phyloP scores from a whole-genome alignment of 1,140 invertebrate genomes.

The Drosophila sechellia region DNA sequence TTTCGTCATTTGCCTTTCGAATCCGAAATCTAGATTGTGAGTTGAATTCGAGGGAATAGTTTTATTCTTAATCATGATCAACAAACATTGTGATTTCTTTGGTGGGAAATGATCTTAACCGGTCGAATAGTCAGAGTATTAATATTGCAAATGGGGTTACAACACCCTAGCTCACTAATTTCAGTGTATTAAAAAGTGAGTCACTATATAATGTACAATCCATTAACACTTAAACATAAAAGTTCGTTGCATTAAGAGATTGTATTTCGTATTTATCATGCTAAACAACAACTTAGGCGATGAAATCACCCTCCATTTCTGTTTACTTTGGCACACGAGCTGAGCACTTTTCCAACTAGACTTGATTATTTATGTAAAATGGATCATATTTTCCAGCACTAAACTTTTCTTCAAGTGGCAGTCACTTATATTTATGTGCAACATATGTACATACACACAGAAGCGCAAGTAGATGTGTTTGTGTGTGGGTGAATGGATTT shows the following conservation, averaged over 20 bases:
- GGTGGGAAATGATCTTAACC: background rate
- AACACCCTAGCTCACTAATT: conserved; percentile 19
- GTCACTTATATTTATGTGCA: conserved; percentile 39
- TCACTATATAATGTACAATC: conserved; percentile 28
- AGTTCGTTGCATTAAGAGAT: conserved; percentile 11
- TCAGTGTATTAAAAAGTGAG: conserved; percentile 18
- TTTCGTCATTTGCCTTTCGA: conserved; percentile 28
- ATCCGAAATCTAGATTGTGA: conserved; percentile 13
- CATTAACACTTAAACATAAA: conserved; percentile 25
- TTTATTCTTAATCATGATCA: conserved; percentile 25
- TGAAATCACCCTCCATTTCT: background rate
- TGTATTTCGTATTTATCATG: background rate
- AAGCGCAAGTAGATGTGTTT: conserved; percentile 1
- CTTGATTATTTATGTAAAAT: conserved; percentile 25
- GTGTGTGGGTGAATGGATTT: conserved; percentile 22
- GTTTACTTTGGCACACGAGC: background rate
- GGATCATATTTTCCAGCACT: conserved; percentile 38
- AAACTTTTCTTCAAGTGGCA: conserved; percentile 33
- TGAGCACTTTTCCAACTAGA: background rate
- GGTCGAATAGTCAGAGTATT: background rate
- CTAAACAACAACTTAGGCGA: background rate
- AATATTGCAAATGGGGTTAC: conserved; percentile 1
- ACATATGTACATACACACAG: conserved; percentile 22
- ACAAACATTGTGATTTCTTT: background rate
- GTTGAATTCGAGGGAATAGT: background rate